Base-by-base conservation (phyloP, 2,113 vertebrate species). In the Hippocampus guttulatus region DNA sequence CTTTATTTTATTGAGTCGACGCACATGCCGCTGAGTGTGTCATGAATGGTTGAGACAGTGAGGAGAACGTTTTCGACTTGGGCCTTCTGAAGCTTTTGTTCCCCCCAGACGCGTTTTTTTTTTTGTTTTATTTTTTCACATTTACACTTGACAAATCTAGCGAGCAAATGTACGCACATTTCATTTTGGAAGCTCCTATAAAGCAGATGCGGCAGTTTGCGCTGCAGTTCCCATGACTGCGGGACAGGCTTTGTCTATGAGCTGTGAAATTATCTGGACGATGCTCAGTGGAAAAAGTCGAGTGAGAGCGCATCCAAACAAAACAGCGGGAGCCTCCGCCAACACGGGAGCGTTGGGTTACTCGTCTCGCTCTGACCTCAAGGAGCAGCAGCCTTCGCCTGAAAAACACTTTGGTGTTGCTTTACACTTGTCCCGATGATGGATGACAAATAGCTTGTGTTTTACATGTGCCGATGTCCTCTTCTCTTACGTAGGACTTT, bases 211-310 rank as follows among this genome's bases (percentile, higher is more conserved):
- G 14, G 33, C 76, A 57, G 70, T 84, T 81, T 64, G 2, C 65
- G 5, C 71, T 45, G 77, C 66, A 52, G 79, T 86, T 83, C 87
- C 79, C 86, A 81, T 85, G 75, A 80, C 75, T 78, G 68, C 38
- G 72, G 69, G 69, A 73, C 25, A 27, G 6, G 71, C 76, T 52
- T 82, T 75, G 68, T 77, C 81, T 77, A 74, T 70, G 82, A 87
- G 86, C 85, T 88, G 81, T 87, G 85, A 89, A 88, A 88, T 84
- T 63, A 83, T 86, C 73, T 84, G 85, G 78, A 76, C 76, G 11
- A 54, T 47, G 75, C 79, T 52, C 83, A 68, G 80, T 88, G 83
- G 79, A 81, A 88, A 85, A 66, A 38, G 27, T 66, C 71, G 68
- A 71, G 79, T 25, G 71, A 77, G 83, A 85, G 64, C 30, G 25